Base-by-base conservation (phyloP, 1,140 invertebrate species). In the Scaptomyza graminum region DNA sequence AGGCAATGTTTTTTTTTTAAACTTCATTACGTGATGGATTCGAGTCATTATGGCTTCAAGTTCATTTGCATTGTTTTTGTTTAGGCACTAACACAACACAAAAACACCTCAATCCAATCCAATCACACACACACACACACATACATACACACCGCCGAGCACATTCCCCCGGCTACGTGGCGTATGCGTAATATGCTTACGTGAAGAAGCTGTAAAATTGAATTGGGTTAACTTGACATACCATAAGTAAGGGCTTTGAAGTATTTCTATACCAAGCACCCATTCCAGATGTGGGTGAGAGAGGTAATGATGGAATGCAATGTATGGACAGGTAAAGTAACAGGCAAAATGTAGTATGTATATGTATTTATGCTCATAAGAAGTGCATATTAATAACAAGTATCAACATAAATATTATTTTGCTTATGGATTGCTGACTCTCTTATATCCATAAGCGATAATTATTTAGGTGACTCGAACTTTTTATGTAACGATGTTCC, bases 1-100 rank as follows among this genome's bases (percentile, higher is more conserved):
- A 64, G 59, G 67, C 78, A 65, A 65, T 75, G 51, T 39, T 70
- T 67, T 68, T 18, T 69, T 66, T 34, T 6, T 44, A 50, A 56
- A 71, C 63, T 76, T 85, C 78, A 85, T 85, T 85, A 85, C 80
- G 74, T 88, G 82, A 85, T 85, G 82, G 82, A 85, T 88, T 85
- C 64, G 49, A 64, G 61, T 66, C 82, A 76, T 85, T 87, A 87
- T 13, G 74, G 66, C 62, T 71, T 65, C 73, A 56, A 57, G n/a
- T 62, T 55, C 34, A 60, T 52, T 67, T 50, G 60, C 66, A 79
- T 77, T 76, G 62, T 74, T 69, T 74, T 39, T 13, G 41, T 22
- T 49, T 12, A 4, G 49, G 47, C 12, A 16, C 8, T 9, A 18
- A 7, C 12, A 25, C 3, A 0, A 50, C 22, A 50, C 18, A 28